Base-by-base conservation (phyloP, 2,888 invertebrate species). In the Tenthredo distinguenda region DNA sequence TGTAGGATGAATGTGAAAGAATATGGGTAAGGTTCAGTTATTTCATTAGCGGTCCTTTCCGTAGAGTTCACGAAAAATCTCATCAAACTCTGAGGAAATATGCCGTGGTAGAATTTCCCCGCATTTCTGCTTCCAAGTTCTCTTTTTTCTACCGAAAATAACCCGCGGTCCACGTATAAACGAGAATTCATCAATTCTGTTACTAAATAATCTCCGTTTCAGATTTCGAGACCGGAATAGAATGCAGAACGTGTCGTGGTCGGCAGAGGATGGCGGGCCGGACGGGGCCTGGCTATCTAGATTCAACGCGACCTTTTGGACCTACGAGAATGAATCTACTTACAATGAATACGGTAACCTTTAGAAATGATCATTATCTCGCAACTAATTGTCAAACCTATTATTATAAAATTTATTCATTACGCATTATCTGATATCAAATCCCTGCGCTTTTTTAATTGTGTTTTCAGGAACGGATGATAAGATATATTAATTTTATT, bases 291-390 rank as follows among this genome's bases (percentile, higher is more conserved):
- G 87, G 86, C 84, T 86, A 65, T 77, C 85, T 5, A 81, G 85
- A 65, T 43, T 86, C 2, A 90, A 90, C 85, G 43, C 82, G 15
- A 88, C 88, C 9, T 86, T 87, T 84, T 87, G 87, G 88, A 34
- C 81, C 55, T 82, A 84, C 72, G 79, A 84, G 15, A 89, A 89
- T 55, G 86, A 71, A 62, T 86, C 88, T n/a, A 34, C 84, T 68
- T 86, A 88, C 87, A 87, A 89, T 6, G 88, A 89, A 50, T 87
- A 85, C 76, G 91, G 91, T 91, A 89, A 31, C 87, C 58, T n/a
- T 55, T 55, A 0, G 6, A 9, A 9, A 15, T 9, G 34, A 34
- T 77, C 9, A 34, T 55, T 55, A 62, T 21, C 37, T 58, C 26
- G 5, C 15, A 12, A 21, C 37, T 18, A 81, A 58, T 21, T 21